Conservation (phyloP, 2,888 invertebrate genomes). For the Drosophila nr. perissopoda region DNA sequence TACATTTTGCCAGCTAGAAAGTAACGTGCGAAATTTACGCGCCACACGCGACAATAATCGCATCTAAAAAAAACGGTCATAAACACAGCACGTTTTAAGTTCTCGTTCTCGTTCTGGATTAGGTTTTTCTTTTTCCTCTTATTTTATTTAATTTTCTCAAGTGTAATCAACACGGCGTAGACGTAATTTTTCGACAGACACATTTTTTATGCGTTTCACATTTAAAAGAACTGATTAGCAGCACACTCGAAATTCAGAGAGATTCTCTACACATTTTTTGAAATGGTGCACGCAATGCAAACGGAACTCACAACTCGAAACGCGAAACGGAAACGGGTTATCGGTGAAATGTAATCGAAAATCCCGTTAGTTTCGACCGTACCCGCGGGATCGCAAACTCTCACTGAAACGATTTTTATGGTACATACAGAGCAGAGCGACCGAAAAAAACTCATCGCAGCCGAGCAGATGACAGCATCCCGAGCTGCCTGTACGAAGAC, state of each 20-base stretch:
- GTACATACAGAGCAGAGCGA: slow-evolving; percentile 79
- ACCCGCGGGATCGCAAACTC: slow-evolving; percentile 85
- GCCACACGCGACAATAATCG: slow-evolving; percentile 56
- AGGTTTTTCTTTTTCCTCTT: slow-evolving; percentile 10
- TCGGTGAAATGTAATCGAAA: slow-evolving; percentile 30
- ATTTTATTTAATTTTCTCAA: slow-evolving; percentile 11
- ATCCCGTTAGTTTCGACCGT: slow-evolving; percentile 84
- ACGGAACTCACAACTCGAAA: slow-evolving; percentile 37
- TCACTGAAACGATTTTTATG: slow-evolving; percentile 85
- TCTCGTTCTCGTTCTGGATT: slow-evolving; percentile 10
- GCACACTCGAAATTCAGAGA: slow-evolving; percentile 23
- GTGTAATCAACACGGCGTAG: slow-evolving; percentile 39
- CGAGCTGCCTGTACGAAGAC: slow-evolving; percentile 35
- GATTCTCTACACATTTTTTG: slow-evolving; percentile 33
- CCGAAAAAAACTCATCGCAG: slow-evolving; percentile 27
- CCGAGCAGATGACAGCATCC: slow-evolving; percentile 61
- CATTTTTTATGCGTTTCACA: slow-evolving; percentile 51
- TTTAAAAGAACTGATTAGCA: slow-evolving; percentile 33
- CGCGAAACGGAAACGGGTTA: slow-evolving; percentile 42
- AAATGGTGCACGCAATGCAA: slow-evolving; percentile 15
- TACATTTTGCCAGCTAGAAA: slow-evolving; percentile 57
- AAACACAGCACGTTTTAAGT: slow-evolving; percentile 40
- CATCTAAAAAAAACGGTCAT: slow-evolving; percentile 33
- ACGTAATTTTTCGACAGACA: slow-evolving; percentile 37
- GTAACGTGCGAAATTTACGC: slow-evolving; percentile 43